Evolutionary conservation across 1,140 invertebrate genomes (phyloP).

Genomic region (Dendroctonus valens): DNA sequence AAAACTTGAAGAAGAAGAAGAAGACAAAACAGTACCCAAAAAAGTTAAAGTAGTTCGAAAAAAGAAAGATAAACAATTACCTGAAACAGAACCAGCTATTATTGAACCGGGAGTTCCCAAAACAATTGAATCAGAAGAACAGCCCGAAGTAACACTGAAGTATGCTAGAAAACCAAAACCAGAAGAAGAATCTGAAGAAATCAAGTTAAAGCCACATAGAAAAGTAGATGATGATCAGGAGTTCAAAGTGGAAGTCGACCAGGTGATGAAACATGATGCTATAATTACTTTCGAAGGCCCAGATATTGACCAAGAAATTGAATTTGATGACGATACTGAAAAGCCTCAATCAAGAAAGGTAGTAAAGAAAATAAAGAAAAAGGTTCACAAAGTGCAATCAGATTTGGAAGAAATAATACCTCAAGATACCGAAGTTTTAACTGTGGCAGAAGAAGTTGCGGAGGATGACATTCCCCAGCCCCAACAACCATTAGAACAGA

Average conservation of each 20-base stretch:
- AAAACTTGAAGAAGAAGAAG: slow-evolving; percentile 35
- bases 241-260: slow-evolving; percentile 20
- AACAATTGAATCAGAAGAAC: slow-evolving; percentile 41
- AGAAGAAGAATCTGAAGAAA: slow-evolving; percentile 54
- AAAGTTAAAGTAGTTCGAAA: slow-evolving; percentile 39
- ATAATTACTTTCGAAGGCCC: slow-evolving; percentile 28
- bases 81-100: slow-evolving; percentile 40
- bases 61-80: slow-evolving; percentile 39
- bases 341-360: slow-evolving; percentile 22
- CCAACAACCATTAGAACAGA: slow-evolving; percentile 4
- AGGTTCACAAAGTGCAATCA: slow-evolving; percentile 19
- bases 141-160: slow-evolving; percentile 50
- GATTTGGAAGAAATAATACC: slow-evolving; percentile 14
- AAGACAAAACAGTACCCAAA: slow-evolving; percentile 33
- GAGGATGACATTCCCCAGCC: slow-evolving; percentile 18
- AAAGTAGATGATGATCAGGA: slow-evolving; percentile 47
- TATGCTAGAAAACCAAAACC: slow-evolving; percentile 55
- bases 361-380: slow-evolving; percentile 32
- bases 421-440: slow-evolving; percentile 6
- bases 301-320: slow-evolving; percentile 22
- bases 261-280: slow-evolving; percentile 28
- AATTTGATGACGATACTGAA: slow-evolving; percentile 25
- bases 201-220: slow-evolving; percentile 56
- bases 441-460: slow-evolving; percentile 15
- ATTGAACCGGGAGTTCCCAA: slow-evolving; percentile 38